A percentile compares a stretch with the other conserved stretches of the same genome.
These are phyloP conservation scores for Colistium nudipinnis DNA, from an alignment of 2,113 vertebrate genomes.

Conservation along the genomic window DNA sequence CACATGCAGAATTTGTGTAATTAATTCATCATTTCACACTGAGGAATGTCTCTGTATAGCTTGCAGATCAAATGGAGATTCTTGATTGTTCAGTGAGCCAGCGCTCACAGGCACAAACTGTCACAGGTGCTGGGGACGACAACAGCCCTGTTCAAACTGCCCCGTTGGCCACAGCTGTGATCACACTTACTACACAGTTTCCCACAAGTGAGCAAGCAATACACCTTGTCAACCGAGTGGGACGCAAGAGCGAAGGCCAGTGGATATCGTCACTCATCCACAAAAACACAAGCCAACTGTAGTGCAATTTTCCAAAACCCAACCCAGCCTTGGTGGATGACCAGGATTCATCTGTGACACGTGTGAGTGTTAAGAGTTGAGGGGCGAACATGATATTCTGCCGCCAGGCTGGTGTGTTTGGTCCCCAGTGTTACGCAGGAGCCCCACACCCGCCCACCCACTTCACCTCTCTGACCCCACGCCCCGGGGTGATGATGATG, in stretches of 20 bases:
- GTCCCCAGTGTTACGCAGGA: constrained; percentile 5
- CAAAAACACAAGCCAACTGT: constrained; percentile 22
- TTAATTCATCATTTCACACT: too few species aligned
- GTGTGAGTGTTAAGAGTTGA: constrained; percentile 2
- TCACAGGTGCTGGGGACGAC: constrained; percentile 39
- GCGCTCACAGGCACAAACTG: constrained; percentile 6
- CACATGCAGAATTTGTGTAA: background rate
- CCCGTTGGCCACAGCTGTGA: constrained; percentile 42
- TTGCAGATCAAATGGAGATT: constrained; percentile 23
- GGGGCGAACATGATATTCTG: constrained; percentile 17
- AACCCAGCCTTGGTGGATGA: background rate
- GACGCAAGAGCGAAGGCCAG: background rate
- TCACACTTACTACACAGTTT: constrained; percentile 57
- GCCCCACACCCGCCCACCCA: background rate
- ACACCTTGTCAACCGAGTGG: constrained; percentile 21
- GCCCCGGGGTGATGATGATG: constrained; percentile 20
- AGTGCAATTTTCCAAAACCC: background rate
- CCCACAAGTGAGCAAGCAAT: too few species aligned
- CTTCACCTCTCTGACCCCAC: constrained; percentile 44
- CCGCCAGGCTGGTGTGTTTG: constrained; percentile 21
- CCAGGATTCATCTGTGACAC: background rate
- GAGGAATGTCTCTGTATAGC: background rate
- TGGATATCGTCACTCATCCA: constrained; percentile 33
- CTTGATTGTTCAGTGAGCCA: constrained; percentile 11
- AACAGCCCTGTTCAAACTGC: constrained; percentile 61